Evolutionary conservation across 2,113 vertebrate species (phyloP), one percentile per base, ranked within the genome.

Genomic region (Pithys albifrons): DNA sequence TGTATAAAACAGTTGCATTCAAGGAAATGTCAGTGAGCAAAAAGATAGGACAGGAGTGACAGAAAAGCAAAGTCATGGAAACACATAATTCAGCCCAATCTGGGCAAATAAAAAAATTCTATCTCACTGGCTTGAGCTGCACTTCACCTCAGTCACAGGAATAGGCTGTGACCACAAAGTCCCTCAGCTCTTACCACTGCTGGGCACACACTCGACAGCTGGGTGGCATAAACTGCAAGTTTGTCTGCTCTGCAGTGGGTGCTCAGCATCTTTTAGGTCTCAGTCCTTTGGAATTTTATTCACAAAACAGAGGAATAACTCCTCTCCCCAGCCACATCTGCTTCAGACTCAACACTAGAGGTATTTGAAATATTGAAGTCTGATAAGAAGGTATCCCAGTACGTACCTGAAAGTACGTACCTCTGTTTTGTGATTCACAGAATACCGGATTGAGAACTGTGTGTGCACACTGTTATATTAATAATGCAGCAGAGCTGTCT

Each of bases 1-100:
- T 81, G 89, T 78, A 91, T 89, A 16, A 79, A 94, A 72, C 72
- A 71, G 92, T 16, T 57, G 20, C 52, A 65, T 82, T 82, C 84
- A 88, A 85, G 71, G 23, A 89, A 96, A 95, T 93, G 91, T 76
- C 88, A 96, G 82, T 9, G 28, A 91, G 87, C 17, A 67, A 19
- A 69, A 72, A 87, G 58, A 37, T 10, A 72, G 37, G 80, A 93
- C 35, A 76, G 39, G 43, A 94, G 58, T 51, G 37, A 16, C 25
- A 65, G 72, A 85, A 94, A 92, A 81, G 61, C 48, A 84, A 89
- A 84, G 85, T 96, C 49, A 5, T 23, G 61, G 67, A 55, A 91
- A 67, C 70, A 62, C 28, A 70, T 86, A 70, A 78, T 84, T 94
- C 54, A 48, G 23, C 52, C 19, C 43, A 45, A 18, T 28, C 31